phyloP scores from a whole-genome alignment of 2,113 vertebrate genomes.

The Orycteropus afer region DNA sequence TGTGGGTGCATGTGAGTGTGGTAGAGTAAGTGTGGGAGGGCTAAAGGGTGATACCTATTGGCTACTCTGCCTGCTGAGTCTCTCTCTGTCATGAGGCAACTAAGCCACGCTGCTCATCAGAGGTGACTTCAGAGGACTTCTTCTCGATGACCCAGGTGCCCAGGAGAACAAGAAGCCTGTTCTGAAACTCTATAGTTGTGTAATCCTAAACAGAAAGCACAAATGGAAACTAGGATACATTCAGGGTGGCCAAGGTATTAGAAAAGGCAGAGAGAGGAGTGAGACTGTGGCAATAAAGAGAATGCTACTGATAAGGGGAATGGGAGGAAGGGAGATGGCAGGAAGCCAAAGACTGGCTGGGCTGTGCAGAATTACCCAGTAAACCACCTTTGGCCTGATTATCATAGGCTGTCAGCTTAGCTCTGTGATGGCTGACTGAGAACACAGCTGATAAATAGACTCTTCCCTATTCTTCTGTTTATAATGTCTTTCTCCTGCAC shows the following conservation, averaged over 20 bases:
- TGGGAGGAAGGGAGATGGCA: not conserved
- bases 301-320: not conserved
- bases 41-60: not conserved
- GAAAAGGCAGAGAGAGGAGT: not conserved
- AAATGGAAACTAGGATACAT: not conserved
- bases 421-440: not conserved
- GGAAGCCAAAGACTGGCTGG: not conserved
- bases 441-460: not conserved
- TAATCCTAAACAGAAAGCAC: not conserved
- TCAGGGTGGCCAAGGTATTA: not conserved
- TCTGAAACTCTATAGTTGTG: not conserved
- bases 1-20: too few relatives aligned
- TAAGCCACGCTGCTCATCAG: not conserved
- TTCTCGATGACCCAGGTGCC: not conserved
- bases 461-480: conserved; percentile 30
- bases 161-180: not conserved
- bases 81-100: not conserved
- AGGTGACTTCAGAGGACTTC: not conserved
- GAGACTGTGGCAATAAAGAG: not conserved
- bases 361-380: not conserved
- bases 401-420: not conserved
- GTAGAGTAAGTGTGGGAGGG: not conserved
- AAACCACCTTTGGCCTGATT: not conserved
- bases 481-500: not conserved
- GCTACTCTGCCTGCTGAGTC: not conserved